phyloP scores from a whole-genome alignment of 2,113 vertebrate genomes.

The Takifugu bimaculatus region DNA sequence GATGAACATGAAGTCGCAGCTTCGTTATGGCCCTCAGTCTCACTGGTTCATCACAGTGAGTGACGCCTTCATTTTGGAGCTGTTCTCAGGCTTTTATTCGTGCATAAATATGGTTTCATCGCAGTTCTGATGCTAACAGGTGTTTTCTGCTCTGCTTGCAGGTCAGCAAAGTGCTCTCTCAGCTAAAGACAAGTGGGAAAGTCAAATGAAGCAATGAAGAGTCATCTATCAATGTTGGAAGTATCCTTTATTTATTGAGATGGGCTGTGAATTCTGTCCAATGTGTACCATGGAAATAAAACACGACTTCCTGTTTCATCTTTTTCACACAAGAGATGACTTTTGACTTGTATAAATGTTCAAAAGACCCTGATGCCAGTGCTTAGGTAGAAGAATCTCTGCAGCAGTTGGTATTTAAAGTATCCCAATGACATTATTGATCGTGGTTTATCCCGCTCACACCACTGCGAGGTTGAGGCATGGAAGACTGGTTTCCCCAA shows the following conservation, averaged over 20 bases:
- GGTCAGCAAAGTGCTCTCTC: conserved; percentile 81
- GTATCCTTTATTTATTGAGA: neutral
- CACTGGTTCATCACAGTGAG: conserved; percentile 90
- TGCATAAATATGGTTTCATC: neutral
- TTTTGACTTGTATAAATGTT: no score
- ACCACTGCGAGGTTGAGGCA: no score
- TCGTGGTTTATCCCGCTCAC: no score
- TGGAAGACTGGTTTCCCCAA: no score
- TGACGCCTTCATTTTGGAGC: neutral
- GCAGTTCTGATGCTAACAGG: neutral
- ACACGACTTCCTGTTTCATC: no score
- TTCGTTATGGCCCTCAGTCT: conserved; percentile 76
- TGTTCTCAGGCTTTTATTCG: neutral
- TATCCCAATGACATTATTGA: neutral
- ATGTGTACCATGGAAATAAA: no score
- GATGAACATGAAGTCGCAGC: conserved; percentile 71
- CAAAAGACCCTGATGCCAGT: no score
- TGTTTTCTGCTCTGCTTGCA: conserved; percentile 42
- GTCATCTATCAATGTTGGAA: neutral
- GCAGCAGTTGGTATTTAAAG: no score
- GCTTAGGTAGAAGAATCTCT: no score
- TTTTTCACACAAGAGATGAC: no score
- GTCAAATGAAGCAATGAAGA: conserved; percentile 37
- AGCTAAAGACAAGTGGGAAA: conserved; percentile 63
- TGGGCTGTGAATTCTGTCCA: neutral